phyloP scores from a whole-genome alignment of 2,113 vertebrate genomes.

The Saguinus imperator region DNA sequence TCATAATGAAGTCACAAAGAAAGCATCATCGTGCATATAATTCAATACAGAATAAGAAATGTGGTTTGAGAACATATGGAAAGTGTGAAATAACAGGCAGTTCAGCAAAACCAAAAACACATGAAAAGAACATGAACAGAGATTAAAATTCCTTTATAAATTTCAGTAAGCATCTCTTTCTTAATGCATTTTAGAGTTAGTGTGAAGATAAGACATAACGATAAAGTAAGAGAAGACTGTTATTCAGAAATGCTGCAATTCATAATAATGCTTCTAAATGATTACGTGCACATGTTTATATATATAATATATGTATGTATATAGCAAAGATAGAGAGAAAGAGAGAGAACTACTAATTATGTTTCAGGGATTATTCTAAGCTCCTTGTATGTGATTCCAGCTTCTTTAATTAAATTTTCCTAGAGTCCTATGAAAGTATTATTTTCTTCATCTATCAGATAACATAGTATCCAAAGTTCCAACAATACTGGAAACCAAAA shows the following conservation, averaged over 20 bases:
- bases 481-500: neutral
- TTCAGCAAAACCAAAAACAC: neutral
- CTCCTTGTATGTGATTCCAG: neutral
- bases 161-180: neutral
- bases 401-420: neutral
- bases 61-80: fast-evolving
- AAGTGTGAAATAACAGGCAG: fast-evolving
- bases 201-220: neutral
- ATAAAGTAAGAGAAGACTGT: neutral
- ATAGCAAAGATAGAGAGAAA: too few species aligned
- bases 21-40: neutral
- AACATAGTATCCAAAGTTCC: neutral
- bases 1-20: neutral
- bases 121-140: neutral
- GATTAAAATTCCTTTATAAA: neutral
- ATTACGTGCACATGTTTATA: neutral
- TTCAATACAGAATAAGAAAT: neutral
- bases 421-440: neutral
- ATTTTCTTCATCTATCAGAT: neutral
- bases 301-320: too few species aligned
- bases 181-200: neutral
- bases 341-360: too few species aligned
- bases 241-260: neutral
- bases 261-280: neutral
- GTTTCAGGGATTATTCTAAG: neutral